These are phyloP conservation scores for Phodopus roborovskii DNA, from an alignment of 2,113 vertebrate species.

Conservation along the genomic window DNA sequence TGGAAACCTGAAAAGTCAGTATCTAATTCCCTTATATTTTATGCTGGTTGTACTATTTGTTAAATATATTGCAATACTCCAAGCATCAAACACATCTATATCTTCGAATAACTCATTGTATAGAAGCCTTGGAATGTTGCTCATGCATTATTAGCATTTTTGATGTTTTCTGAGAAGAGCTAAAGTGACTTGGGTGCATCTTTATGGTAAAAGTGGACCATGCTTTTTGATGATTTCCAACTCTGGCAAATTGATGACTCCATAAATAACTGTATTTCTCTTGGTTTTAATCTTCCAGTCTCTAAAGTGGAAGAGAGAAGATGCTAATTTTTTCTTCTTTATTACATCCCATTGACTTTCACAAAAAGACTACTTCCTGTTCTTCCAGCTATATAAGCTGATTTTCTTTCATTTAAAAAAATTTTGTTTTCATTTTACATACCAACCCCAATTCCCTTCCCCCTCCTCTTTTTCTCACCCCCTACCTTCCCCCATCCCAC, in stretches of 20 bases:
- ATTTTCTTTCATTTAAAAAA: too few species aligned
- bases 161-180: background rate
- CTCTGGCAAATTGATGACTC: background rate
- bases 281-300: background rate
- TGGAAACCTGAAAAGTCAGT: background rate
- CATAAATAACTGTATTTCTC: background rate
- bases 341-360: background rate
- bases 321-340: constrained; percentile 2
- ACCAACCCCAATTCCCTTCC: too few species aligned
- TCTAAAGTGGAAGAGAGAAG: constrained; percentile 22
- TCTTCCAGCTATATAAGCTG: background rate
- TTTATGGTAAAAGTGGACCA: background rate
- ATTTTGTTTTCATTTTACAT: too few species aligned
- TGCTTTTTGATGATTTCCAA: background rate
- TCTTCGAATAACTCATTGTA: background rate
- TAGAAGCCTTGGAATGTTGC: background rate
- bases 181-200: background rate
- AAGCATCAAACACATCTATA: background rate
- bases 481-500: too few species aligned
- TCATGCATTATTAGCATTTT: background rate
- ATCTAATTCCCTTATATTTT: background rate
- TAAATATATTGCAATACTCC: constrained; percentile 48
- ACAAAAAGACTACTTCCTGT: background rate
- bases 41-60: background rate
- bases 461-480: too few species aligned